Evolutionary conservation across 2,113 vertebrate species (phyloP).

Genomic region (Myxocyprinus asiaticus): DNA sequence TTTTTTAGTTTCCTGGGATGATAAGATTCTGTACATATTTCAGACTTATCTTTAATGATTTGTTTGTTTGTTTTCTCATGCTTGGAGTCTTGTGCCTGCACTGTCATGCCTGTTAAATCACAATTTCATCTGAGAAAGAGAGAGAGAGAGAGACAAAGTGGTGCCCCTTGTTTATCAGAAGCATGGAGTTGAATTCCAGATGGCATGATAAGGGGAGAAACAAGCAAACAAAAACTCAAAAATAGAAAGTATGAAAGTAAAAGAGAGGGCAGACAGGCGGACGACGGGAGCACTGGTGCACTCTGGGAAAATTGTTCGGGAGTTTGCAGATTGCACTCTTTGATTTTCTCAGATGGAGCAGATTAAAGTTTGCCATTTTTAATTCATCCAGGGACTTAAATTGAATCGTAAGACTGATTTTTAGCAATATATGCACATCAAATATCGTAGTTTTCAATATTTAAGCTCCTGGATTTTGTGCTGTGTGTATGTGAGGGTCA

Average conservation of each 20-base stretch:
- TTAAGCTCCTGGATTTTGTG: background rate
- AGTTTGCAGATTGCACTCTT: constrained; percentile 5
- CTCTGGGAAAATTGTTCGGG: constrained; percentile 37
- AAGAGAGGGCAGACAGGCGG: constrained; percentile 65
- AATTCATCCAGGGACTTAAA: background rate
- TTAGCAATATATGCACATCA: background rate
- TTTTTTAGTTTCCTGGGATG: constrained; percentile 45
- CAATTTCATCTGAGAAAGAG: constrained; percentile 65
- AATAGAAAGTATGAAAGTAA: constrained; percentile 67
- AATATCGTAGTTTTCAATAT: background rate
- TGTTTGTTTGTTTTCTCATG: constrained; percentile 63
- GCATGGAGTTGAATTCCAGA: constrained; percentile 72
- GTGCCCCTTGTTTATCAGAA: constrained; percentile 70
- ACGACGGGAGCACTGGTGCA: constrained; percentile 54
- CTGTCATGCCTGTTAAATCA: constrained; percentile 68
- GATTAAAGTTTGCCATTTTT: constrained; percentile 28
- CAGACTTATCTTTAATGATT: constrained; percentile 66
- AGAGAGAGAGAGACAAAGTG: constrained; percentile 48
- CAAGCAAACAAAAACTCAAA: constrained; percentile 74
- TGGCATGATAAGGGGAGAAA: constrained; percentile 70
- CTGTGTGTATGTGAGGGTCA: no score
- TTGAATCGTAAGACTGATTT: constrained; percentile 32
- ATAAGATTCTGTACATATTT: constrained; percentile 77
- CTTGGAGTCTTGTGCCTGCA: constrained; percentile 64
- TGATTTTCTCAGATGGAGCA: constrained; percentile 45